A percentile compares a stretch with the other conserved stretches of the same genome.
Evolutionary conservation across 2,797 vertebrate species (phyloP).

Genomic region (Brachymystax lenok): DNA sequence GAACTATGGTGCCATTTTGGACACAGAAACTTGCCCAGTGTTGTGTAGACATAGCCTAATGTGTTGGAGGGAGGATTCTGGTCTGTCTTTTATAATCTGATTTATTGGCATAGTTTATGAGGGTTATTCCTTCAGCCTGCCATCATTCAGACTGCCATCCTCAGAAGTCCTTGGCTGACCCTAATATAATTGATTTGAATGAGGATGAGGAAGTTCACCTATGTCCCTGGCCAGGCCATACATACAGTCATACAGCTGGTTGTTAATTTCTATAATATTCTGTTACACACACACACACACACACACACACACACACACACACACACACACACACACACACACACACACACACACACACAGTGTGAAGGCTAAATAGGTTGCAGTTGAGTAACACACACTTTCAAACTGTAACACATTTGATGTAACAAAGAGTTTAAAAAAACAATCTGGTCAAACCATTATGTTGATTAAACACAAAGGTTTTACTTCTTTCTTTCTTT

Average conservation of each 20-base stretch:
- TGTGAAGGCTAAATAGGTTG: too few species aligned
- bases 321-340: too few species aligned
- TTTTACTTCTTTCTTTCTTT: neutral
- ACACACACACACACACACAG: too few species aligned
- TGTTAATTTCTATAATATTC: conserved; percentile 56
- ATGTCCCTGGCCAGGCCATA: conserved; percentile 38
- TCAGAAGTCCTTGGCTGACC: conserved; percentile 45
- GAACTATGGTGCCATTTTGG: too few species aligned
- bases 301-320: too few species aligned
- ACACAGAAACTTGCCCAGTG: conserved; percentile 25
- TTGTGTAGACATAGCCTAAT: conserved; percentile 43
- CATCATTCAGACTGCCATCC: conserved; percentile 31
- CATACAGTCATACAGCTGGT: conserved; percentile 33
- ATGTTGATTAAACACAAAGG: neutral
- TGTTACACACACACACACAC: neutral
- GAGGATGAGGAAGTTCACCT: conserved; percentile 40
- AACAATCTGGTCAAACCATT: conserved; percentile 17
- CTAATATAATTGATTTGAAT: conserved; percentile 47
- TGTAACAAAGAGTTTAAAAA: conserved; percentile 22
- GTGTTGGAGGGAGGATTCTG: too few species aligned
- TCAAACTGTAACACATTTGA: conserved; percentile 23
- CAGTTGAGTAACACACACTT: neutral
- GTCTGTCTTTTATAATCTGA: conserved; percentile 34
- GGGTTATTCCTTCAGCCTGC: conserved; percentile 43
- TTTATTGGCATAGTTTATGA: conserved; percentile 54